A percentile compares a stretch with the other conserved stretches of the same genome.
These are phyloP conservation scores for Cylloceria caligata DNA, from an alignment of 2,888 invertebrate species.

Conservation along the genomic window DNA sequence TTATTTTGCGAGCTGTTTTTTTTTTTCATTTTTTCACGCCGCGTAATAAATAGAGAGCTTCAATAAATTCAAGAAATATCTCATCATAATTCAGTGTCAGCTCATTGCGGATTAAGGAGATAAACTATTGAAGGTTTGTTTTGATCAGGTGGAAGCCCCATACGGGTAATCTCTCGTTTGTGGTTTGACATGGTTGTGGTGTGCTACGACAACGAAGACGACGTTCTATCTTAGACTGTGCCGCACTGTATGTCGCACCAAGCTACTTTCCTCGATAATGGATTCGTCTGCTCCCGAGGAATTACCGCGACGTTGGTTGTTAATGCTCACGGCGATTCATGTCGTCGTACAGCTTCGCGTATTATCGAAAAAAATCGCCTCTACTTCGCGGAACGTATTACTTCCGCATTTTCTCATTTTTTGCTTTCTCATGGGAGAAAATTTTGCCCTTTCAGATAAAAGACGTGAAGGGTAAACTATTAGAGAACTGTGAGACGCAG, in stretches of 20 bases:
- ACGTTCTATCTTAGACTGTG: neutral
- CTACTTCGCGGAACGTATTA: neutral
- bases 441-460: neutral
- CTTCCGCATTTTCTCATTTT: neutral
- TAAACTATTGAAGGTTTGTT: constrained; percentile 35
- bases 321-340: constrained; percentile 1
- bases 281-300: constrained; percentile 27
- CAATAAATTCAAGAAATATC: neutral
- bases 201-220: neutral
- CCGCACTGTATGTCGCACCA: neutral
- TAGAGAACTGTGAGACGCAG: too few species aligned
- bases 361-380: constrained; percentile 24
- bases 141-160: constrained; percentile 20
- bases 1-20: neutral
- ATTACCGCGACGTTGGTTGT: constrained; percentile 21
- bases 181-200: constrained; percentile 22
- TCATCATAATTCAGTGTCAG: constrained; percentile 16
- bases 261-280: constrained; percentile 30
- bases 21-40: constrained; percentile 7
- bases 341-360: constrained; percentile 8
- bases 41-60: neutral
- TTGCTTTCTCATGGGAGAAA: neutral
- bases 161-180: constrained; percentile 11
- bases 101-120: neutral
- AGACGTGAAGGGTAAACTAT: too few species aligned